phyloP scores from a whole-genome alignment of 2,888 invertebrate genomes.

The Prosopocoilus inquinatus region DNA sequence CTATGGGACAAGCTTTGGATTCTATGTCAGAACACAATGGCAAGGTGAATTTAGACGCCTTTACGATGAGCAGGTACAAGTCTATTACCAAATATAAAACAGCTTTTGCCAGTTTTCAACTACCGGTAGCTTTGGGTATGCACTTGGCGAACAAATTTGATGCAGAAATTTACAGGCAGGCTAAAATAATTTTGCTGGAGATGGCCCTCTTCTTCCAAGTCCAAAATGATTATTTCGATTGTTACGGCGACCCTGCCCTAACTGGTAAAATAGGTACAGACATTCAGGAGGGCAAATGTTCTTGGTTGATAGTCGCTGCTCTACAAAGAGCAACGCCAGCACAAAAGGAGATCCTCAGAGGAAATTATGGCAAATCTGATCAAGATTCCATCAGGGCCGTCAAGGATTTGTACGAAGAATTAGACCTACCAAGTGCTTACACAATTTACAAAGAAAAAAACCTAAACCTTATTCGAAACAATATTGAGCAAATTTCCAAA shows the following conservation, averaged over 20 bases:
- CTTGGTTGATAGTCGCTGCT: slow-evolving; percentile 91
- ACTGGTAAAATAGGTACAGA: slow-evolving; percentile 91
- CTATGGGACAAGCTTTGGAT: slow-evolving; percentile 80
- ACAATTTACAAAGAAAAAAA: no score
- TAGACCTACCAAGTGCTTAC: no score
- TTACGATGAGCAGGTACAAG: slow-evolving; percentile 79
- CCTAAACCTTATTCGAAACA: no score
- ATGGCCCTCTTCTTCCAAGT: slow-evolving; percentile 97
- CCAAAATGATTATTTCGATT: slow-evolving; percentile 90
- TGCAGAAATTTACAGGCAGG: slow-evolving; percentile 76
- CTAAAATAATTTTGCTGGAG: slow-evolving; percentile 76
- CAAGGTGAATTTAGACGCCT: slow-evolving; percentile 61
- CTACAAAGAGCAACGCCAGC: slow-evolving; percentile 73
- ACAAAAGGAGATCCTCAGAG: no score
- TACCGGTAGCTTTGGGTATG: slow-evolving; percentile 83
- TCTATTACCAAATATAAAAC: slow-evolving; percentile 85
- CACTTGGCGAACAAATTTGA: no score
- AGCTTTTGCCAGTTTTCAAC: slow-evolving; percentile 84
- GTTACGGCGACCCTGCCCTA: slow-evolving; percentile 80
- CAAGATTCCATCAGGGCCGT: no score
- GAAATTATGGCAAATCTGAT: no score
- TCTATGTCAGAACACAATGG: no score
- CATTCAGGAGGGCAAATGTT: slow-evolving; percentile 94
- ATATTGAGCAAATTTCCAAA: no score
- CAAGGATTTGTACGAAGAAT: no score